Conservation (phyloP, 1,140 invertebrate genomes). For the Ceratitis capitata region DNA sequence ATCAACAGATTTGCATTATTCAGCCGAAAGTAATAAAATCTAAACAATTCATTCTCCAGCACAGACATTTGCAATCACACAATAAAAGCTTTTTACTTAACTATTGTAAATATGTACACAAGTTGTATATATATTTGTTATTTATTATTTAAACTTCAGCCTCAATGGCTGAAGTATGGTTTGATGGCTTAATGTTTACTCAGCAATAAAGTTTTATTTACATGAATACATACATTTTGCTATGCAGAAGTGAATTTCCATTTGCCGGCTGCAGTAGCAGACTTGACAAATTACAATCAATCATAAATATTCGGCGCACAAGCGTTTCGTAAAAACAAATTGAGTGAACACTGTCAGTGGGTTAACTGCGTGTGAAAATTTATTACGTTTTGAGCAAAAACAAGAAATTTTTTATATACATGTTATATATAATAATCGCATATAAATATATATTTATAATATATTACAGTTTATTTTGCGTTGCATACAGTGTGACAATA, state of each 20-base stretch:
- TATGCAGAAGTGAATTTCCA: background rate
- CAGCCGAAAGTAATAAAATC: background rate
- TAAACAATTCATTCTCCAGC: background rate
- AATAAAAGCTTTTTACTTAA: background rate
- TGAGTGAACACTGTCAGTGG: slow-evolving; percentile 16
- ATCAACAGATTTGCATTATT: background rate
- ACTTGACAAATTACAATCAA: background rate
- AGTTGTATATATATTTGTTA: no score
- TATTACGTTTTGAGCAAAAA: background rate
- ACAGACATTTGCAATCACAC: background rate
- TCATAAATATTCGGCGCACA: background rate
- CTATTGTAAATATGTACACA: background rate
- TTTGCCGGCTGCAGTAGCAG: background rate
- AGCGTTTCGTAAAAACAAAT: background rate
- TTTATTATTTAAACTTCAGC: no score
- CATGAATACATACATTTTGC: background rate
- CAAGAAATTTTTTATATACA: background rate
- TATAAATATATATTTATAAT: background rate
- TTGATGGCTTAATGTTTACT: slow-evolving; percentile 7
- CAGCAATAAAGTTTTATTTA: slow-evolving; percentile 6
- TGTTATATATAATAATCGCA: background rate
- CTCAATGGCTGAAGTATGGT: background rate
- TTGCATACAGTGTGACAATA: no score
- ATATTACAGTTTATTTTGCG: background rate
- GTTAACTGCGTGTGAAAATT: background rate